Percentiles rank a stretch among this genome's conserved stretches.
Conservation (phyloP, 2,888 invertebrate species). For the Mesochorus sp. region DNA sequence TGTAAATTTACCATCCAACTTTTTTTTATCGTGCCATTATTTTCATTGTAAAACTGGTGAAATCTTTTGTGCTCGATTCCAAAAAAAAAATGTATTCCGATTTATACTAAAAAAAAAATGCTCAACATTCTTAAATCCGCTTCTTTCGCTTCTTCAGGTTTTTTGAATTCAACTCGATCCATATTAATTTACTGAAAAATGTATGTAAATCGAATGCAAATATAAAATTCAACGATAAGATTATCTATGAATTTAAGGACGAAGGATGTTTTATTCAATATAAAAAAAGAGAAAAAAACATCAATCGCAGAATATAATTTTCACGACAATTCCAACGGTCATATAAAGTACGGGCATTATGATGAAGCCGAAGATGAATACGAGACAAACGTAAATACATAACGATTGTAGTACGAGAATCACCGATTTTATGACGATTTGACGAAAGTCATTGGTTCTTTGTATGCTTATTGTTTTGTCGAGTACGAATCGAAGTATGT, state of each 20-base stretch:
- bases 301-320: constrained; percentile 72
- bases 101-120: too few species aligned
- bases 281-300: constrained; percentile 11
- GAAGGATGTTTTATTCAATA: constrained; percentile 22
- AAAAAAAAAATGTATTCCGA: too few species aligned
- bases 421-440: constrained; percentile 70
- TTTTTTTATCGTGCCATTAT: too few species aligned
- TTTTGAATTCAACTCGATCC: neutral
- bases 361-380: constrained; percentile 75
- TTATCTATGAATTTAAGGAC: neutral
- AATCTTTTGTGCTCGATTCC: too few species aligned
- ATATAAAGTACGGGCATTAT: constrained; percentile 75
- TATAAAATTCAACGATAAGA: constrained; percentile 2
- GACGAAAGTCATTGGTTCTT: constrained; percentile 68
- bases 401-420: constrained; percentile 74
- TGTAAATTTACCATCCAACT: too few species aligned
- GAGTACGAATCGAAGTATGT: constrained; percentile 74
- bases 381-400: constrained; percentile 73
- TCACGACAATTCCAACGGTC: constrained; percentile 70
- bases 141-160: constrained; percentile 21
- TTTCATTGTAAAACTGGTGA: too few species aligned
- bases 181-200: neutral
- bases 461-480: constrained; percentile 75
- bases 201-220: neutral
- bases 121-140: too few species aligned